Percentiles rank a stretch among this genome's conserved stretches.
Evolutionary conservation across 2,797 vertebrate species (phyloP).

Genomic region (Aldrovandia affinis): DNA sequence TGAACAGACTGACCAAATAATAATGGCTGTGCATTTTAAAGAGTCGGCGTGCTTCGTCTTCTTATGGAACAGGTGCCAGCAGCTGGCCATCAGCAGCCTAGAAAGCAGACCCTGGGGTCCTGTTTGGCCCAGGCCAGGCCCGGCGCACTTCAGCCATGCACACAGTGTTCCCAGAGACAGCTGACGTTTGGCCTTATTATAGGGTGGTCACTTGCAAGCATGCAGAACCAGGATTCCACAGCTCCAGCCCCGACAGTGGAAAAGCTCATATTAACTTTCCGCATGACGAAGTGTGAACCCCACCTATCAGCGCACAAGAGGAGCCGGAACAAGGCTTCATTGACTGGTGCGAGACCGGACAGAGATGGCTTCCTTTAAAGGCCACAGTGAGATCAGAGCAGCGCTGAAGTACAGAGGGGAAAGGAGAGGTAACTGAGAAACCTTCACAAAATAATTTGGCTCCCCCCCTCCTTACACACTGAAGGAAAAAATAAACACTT

Average conservation of each 20-base stretch:
- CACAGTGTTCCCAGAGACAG: neutral
- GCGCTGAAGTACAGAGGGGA: neutral
- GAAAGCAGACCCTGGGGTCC: neutral
- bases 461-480: neutral
- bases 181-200: neutral
- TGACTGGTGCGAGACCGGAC: neutral
- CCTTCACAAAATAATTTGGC: neutral
- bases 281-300: neutral
- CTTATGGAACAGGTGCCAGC: neutral
- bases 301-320: neutral
- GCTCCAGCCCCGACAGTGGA: neutral
- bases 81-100: neutral
- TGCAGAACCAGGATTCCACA: neutral
- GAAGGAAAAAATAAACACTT: constrained; percentile 6
- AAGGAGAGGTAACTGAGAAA: neutral
- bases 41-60: neutral
- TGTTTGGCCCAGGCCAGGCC: neutral
- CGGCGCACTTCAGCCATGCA: neutral
- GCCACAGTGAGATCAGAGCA: neutral
- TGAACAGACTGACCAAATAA: neutral
- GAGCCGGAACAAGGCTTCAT: neutral
- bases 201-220: neutral
- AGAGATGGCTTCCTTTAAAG: neutral
- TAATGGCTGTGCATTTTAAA: too few species aligned
- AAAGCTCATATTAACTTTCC: neutral